These are phyloP conservation scores for Chaetodon trifasciatus DNA, from an alignment of 2,797 vertebrate species.

Conservation along the genomic window DNA sequence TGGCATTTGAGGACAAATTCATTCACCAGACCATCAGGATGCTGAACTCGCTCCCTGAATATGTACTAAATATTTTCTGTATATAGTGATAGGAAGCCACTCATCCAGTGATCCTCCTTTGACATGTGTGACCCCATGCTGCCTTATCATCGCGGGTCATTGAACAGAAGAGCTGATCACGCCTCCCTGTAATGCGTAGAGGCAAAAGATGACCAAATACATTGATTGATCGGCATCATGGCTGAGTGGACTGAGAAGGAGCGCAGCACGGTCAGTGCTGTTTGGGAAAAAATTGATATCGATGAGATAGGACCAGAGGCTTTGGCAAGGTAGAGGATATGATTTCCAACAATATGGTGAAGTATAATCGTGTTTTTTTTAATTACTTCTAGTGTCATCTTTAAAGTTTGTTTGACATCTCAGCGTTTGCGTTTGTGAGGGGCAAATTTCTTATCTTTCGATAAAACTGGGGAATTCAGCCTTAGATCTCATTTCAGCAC, in stretches of 20 bases:
- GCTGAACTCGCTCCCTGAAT: too few relatives aligned
- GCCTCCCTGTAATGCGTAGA: background rate
- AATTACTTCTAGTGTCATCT: too few relatives aligned
- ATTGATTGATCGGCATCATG: constrained; percentile 25
- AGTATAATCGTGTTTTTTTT: too few relatives aligned
- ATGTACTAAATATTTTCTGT: too few relatives aligned
- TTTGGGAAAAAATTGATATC: constrained; percentile 50
- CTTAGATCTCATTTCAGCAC: background rate
- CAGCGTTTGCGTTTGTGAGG: too few relatives aligned
- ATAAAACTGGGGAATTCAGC: background rate
- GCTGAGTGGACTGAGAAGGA: constrained; percentile 51
- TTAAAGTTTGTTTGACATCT: too few relatives aligned
- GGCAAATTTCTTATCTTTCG: background rate
- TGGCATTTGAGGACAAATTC: background rate
- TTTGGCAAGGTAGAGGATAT: constrained; percentile 38
- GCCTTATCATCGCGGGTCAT: background rate
- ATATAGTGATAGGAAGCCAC: too few relatives aligned
- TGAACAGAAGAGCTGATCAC: background rate
- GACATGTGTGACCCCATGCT: background rate
- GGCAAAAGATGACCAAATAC: background rate
- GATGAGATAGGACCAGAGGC: constrained; percentile 42
- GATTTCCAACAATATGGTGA: background rate
- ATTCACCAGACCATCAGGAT: too few relatives aligned
- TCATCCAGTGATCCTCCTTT: background rate
- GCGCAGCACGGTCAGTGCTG: constrained; percentile 26